Base-by-base conservation (phyloP, 1,140 invertebrate species). In the Meloidogyne floridensis region DNA sequence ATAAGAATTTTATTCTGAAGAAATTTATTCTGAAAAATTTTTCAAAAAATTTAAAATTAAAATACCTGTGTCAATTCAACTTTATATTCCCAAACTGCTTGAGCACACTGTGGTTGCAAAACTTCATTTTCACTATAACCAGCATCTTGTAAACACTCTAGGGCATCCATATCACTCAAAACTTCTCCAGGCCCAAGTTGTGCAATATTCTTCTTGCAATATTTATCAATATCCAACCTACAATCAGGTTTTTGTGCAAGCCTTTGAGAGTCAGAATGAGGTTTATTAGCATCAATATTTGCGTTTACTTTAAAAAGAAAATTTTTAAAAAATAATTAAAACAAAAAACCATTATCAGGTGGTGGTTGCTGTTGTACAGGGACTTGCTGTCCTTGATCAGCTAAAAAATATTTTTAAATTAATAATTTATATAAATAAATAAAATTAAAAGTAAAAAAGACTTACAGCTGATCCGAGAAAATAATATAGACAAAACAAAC, bases 91-190 rank as follows among this genome's bases (percentile, higher is more conserved):
- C 88, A 89, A 69, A 89, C 89, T 42, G 84, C 80, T 72, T 85
- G 82, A 43, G 85, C 82, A 75, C 88, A 89, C n/a, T 53, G 75
- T 13, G 69, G 70, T 8, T 84, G 75, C 15, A 89, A 80, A n/a
- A 80, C 82, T 20, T 77, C 81, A 5, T 82, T 79, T 59, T 89
- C 87, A 56, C 77, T 84, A n/a, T 76, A 75, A 43, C 86, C 88
- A 42, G 88, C 89, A 70, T 89, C 89, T 81, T 89, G 88, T 9
- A 89, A 81, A 82, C 88, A 89, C 73, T 89, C 88, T 79, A 89
- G 75, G 20, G 89, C 86, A 69, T 79, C 87, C 89, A 90, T 88
- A 80, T 90, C 87, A 69, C 76, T 84, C 10, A 86, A 75, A 10
- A 85, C 70, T 72, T 87, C 79, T 18, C 77, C 82, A n/a, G 78